These are phyloP conservation scores for Ooceraea biroi DNA, from an alignment of 1,140 invertebrate species.

Conservation along the genomic window DNA sequence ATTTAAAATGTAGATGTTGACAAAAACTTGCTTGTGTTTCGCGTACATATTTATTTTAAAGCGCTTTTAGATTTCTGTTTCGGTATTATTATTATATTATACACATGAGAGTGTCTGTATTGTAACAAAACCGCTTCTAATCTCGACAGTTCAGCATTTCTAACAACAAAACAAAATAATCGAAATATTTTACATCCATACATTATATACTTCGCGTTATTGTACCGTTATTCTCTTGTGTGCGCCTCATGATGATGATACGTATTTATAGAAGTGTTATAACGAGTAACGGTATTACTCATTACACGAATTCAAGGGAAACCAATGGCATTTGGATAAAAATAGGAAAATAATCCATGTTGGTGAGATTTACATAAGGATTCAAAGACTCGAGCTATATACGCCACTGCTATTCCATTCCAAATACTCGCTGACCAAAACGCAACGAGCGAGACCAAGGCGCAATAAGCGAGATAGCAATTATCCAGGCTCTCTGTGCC, in stretches of 20 bases:
- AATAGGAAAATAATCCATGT: background rate
- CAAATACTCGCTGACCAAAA: conserved; percentile 58
- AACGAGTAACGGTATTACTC: background rate
- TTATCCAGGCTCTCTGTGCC: conserved; percentile 54
- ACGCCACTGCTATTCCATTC: conserved; percentile 46
- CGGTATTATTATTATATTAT: background rate
- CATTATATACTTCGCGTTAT: too few species aligned
- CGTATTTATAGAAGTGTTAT: background rate
- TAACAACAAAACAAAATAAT: too few species aligned
- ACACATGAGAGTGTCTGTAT: too few species aligned
- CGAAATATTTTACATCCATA: too few species aligned
- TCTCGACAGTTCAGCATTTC: too few species aligned
- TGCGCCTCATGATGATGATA: too few species aligned
- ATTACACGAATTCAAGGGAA: background rate
- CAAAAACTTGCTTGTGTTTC: background rate
- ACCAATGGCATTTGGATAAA: background rate
- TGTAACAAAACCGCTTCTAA: too few species aligned
- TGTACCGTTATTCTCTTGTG: too few species aligned
- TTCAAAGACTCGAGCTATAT: background rate
- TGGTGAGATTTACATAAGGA: background rate
- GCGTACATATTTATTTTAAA: background rate
- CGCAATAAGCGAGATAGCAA: conserved; percentile 60
- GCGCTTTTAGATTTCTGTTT: background rate
- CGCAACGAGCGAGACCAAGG: conserved; percentile 47
- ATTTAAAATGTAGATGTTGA: too few species aligned